Evolutionary conservation across 2,113 vertebrate genomes (phyloP).

Genomic region (Amazona vittata): DNA sequence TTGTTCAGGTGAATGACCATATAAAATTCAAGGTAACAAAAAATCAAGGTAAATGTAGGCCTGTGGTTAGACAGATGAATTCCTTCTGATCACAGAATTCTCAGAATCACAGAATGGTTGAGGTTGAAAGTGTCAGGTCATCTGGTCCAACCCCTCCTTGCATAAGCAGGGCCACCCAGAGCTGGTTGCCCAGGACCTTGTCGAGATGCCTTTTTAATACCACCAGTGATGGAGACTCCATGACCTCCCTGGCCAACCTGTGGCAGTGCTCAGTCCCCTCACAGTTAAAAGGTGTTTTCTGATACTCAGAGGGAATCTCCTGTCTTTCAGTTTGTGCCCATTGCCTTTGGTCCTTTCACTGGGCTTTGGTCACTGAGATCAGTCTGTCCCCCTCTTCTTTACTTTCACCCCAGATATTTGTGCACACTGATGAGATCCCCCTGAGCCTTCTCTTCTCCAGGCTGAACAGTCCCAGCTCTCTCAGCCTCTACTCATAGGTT

Average conservation of each 20-base stretch:
- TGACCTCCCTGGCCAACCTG: not conserved
- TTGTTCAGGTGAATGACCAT: not conserved
- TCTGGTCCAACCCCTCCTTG: not conserved
- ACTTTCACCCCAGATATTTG: not conserved
- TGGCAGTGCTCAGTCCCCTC: not conserved
- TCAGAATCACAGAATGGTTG: not conserved
- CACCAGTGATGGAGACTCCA: not conserved
- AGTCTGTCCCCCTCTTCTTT: not conserved
- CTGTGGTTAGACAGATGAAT: not conserved
- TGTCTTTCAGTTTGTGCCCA: not conserved
- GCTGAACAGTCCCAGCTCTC: not conserved
- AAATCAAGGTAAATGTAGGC: not conserved
- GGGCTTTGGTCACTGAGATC: not conserved
- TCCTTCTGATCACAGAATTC: not conserved
- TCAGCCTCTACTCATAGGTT: not conserved
- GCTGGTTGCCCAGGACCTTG: fast-evolving
- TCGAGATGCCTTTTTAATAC: not conserved
- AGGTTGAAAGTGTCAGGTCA: not conserved
- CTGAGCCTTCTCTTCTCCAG: not conserved
- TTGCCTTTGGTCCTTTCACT: not conserved
- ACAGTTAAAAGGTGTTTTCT: not conserved
- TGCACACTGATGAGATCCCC: not conserved
- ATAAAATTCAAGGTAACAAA: not conserved
- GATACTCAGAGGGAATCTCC: not conserved
- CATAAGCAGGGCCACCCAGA: not conserved